A percentile compares a stretch with the other conserved stretches of the same genome.
These are phyloP conservation scores for Fulica atra DNA, from an alignment of 2,113 vertebrate species.

Conservation along the genomic window DNA sequence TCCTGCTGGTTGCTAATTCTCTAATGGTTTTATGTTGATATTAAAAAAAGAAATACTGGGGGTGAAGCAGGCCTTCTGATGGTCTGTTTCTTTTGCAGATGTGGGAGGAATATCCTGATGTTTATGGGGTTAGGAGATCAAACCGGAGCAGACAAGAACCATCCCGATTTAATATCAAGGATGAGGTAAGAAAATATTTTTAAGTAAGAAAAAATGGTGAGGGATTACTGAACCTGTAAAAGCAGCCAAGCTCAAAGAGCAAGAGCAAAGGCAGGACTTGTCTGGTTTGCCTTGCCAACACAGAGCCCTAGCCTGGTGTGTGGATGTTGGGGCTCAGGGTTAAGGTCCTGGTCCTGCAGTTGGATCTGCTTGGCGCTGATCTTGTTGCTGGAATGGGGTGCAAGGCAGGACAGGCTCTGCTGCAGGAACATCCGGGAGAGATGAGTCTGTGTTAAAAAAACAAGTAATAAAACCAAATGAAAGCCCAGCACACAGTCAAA, in stretches of 20 bases:
- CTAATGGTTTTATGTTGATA: not conserved
- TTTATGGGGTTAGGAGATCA: slow-evolving; percentile 96
- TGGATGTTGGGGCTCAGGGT: not conserved
- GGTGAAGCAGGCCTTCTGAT: slow-evolving; percentile 65
- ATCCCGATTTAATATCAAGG: slow-evolving; percentile 93
- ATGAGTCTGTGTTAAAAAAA: not conserved
- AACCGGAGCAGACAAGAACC: slow-evolving; percentile 97
- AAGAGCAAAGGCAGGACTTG: not conserved
- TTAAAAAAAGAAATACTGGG: not conserved
- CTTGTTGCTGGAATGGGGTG: not conserved
- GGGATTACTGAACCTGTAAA: slow-evolving; percentile 13
- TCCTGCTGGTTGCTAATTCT: not conserved
- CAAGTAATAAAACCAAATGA: not conserved
- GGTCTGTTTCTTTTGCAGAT: slow-evolving; percentile 86
- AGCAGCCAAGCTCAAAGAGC: not conserved
- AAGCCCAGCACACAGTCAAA: not conserved
- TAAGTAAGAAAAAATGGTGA: not conserved
- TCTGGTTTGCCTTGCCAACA: not conserved
- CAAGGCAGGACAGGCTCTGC: not conserved
- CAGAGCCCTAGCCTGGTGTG: not conserved
- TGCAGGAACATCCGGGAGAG: not conserved
- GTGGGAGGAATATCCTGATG: slow-evolving; percentile 99
- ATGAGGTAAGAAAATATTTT: slow-evolving; percentile 83
- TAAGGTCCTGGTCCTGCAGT: not conserved
- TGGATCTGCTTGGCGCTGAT: not conserved